Conservation (phyloP, 1,140 invertebrate genomes). For the Elysia chlorotica region DNA sequence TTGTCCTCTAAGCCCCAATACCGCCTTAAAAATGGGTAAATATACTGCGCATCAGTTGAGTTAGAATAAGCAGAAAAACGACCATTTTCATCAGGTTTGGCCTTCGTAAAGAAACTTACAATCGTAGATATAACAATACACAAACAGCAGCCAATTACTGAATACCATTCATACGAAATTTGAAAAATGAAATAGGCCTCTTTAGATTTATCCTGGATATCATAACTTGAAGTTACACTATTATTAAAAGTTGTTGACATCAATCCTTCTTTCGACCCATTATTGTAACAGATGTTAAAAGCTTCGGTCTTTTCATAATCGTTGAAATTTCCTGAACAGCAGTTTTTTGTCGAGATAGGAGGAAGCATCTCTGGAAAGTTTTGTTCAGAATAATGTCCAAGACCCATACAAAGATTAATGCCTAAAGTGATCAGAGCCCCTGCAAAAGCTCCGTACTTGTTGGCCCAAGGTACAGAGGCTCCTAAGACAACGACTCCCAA, state of each 20-base stretch:
- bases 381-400: too few species aligned
- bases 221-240: too few species aligned
- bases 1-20: too few species aligned
- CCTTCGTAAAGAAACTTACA: background rate
- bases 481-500: conserved; percentile 68
- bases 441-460: background rate
- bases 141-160: background rate
- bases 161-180: background rate
- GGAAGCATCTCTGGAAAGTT: too few species aligned
- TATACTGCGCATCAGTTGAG: background rate
- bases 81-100: too few species aligned
- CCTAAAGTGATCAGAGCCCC: background rate
- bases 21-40: background rate
- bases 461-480: conserved; percentile 81
- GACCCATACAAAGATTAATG: background rate
- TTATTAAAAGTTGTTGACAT: too few species aligned
- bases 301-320: background rate
- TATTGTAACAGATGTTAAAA: background rate
- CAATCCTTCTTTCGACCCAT: too few species aligned
- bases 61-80: too few species aligned
- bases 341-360: background rate
- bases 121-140: background rate
- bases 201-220: too few species aligned
- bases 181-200: background rate
- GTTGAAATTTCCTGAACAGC: background rate